Evolutionary conservation across 2,888 invertebrate species (phyloP).

Genomic region (Caenorhabditis sp.): DNA sequence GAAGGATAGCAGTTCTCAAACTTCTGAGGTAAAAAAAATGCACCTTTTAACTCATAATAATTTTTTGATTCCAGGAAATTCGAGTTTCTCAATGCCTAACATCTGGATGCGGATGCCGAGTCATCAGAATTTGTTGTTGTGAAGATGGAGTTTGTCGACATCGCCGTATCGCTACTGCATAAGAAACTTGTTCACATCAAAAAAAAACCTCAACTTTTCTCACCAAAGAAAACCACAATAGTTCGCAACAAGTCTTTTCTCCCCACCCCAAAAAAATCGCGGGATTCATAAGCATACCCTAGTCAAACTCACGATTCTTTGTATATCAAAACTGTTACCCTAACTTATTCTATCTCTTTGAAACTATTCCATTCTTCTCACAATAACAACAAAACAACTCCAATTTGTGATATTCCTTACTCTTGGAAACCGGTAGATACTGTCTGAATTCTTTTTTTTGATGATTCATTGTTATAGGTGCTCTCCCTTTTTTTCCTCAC

Average conservation of each 20-base stretch:
- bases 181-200: not conserved
- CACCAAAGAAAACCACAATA: not conserved
- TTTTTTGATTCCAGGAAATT: conserved; percentile 41
- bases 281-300: not conserved
- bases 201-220: not conserved
- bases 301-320: conserved; percentile 1
- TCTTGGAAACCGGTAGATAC: conserved; percentile 40
- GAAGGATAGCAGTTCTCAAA: conserved; percentile 34
- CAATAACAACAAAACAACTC: not conserved
- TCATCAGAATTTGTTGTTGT: conserved; percentile 66
- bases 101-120: conserved; percentile 56
- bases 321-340: not conserved
- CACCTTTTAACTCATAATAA: not conserved
- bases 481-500: conserved; percentile 7
- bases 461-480: conserved; percentile 13
- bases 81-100: conserved; percentile 49
- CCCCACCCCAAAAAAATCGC: not conserved
- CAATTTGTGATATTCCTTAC: conserved; percentile 26
- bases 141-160: conserved; percentile 49
- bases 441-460: conserved; percentile 5
- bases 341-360: not conserved
- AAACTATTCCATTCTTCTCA: not conserved
- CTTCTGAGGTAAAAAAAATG: conserved; percentile 22
- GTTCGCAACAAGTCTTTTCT: not conserved
- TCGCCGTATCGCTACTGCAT: conserved; percentile 36